Percentiles rank a stretch among this genome's conserved stretches.
Conservation (phyloP, 2,797 vertebrate species). For the Acrocephalus scirpaceus region DNA sequence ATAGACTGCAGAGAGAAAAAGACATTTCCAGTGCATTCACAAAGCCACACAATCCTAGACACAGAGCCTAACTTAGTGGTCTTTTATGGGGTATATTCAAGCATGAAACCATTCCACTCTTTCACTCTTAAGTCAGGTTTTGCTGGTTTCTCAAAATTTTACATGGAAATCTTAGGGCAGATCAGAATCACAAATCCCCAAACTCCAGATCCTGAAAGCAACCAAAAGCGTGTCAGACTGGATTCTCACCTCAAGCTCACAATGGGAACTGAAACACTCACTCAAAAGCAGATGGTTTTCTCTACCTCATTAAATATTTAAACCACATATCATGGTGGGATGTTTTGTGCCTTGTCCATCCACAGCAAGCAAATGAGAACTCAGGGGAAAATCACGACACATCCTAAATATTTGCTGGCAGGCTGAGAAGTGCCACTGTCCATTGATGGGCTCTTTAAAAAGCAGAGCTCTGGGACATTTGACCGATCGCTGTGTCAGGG, state of each 20-base stretch:
- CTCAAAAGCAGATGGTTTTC: not conserved
- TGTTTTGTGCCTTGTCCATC: not conserved
- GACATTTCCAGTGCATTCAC: not conserved
- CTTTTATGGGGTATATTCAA: not conserved
- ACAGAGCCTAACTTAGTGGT: not conserved
- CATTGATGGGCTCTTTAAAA: not conserved
- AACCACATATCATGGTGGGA: not conserved
- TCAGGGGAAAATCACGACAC: not conserved
- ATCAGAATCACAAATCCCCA: not conserved
- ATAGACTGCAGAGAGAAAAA: not conserved
- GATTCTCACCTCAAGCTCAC: not conserved
- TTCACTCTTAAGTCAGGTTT: not conserved
- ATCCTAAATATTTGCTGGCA: not conserved
- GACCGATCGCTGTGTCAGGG: rapidly evolving
- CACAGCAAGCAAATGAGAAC: not conserved
- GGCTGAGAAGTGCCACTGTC: not conserved
- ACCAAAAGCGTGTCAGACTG: not conserved
- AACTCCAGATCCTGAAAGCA: not conserved
- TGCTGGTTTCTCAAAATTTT: not conserved
- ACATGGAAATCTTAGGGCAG: not conserved
- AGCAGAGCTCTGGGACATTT: not conserved
- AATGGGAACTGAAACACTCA: not conserved
- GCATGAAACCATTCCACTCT: not conserved
- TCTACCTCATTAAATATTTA: not conserved
- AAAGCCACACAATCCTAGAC: not conserved